Evolutionary conservation across 2,797 vertebrate genomes (phyloP).

Genomic region (Sebastes iracundus): DNA sequence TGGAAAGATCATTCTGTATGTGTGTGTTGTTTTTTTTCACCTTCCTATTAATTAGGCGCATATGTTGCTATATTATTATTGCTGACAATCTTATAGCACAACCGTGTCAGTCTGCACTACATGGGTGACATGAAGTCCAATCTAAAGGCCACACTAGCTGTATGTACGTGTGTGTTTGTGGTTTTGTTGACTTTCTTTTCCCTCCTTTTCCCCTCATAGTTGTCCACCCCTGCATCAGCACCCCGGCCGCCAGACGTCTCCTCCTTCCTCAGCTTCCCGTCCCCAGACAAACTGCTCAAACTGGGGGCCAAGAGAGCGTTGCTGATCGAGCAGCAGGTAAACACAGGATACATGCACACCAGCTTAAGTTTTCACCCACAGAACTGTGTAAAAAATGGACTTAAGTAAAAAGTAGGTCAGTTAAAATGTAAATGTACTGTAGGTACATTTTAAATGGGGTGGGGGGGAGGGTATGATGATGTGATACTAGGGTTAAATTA

Average conservation of each 20-base stretch:
- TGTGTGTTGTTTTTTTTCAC: neutral
- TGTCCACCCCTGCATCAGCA: constrained; percentile 81
- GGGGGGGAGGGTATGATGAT: too few relatives aligned
- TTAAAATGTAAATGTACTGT: too few relatives aligned
- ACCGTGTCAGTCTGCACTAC: neutral
- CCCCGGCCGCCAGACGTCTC: constrained; percentile 86
- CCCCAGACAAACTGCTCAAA: constrained; percentile 92
- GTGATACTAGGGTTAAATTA: too few relatives aligned
- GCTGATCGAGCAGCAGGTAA: constrained; percentile 92
- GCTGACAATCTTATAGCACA: neutral
- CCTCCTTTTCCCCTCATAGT: constrained; percentile 65
- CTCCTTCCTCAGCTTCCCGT: constrained; percentile 93
- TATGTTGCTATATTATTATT: neutral
- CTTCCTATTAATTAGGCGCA: neutral
- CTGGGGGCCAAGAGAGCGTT: constrained; percentile 88
- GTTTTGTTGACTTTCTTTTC: neutral
- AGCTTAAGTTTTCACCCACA: neutral
- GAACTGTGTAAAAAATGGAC: neutral
- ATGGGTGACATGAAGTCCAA: neutral
- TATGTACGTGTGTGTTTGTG: neutral
- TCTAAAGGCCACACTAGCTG: neutral
- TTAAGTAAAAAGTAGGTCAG: too few relatives aligned
- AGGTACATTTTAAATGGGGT: too few relatives aligned
- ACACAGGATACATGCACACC: neutral
- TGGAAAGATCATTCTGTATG: neutral